Base-by-base conservation (phyloP, 2,113 vertebrate species). In the Ellobius talpinus region DNA sequence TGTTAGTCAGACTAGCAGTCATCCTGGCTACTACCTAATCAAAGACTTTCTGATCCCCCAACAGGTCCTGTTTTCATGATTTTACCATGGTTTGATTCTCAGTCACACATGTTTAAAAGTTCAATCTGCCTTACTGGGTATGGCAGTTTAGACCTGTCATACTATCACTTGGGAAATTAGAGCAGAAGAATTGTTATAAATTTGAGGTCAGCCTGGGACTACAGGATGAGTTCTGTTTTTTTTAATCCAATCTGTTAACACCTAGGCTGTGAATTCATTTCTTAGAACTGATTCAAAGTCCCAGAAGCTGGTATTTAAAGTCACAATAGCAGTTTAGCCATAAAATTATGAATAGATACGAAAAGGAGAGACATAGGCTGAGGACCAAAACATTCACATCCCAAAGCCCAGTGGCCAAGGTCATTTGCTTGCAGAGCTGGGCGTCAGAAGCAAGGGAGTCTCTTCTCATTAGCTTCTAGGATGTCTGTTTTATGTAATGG, bases 301-400 rank as follows among this genome's bases (percentile, higher is more conserved):
- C 58, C 39, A 94, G n/a, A 95, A 50, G 33, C n/a, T 84, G 74
- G 78, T 90, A 85, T 76, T 70, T 70, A 94, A 96, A 93, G 65
- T 31, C 70, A 94, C 47, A 91, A 70, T 19, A 94, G 12, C 65
- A 88, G 29, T 93, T 79, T 81, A 92, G 74, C 93, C 63, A 87
- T 96, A 87, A 96, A 81, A 86, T 93, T 87, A 91, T 73, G 45
- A 88, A 61, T 82, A 86, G 85, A 94, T 93, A 93, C 23, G 81
- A 14, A 55, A 94, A 90, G 58, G 39, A 82, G 73, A 47, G 65
- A 72, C 4, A 84, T 79, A 68, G 77, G 39, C 47, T 63, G 86
- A 74, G 2, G 63, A 65, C 68, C 65, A 94, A 96, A 89, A 65
- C 58, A 84, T 73, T 94, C 45, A 33, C 9, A 81, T 82, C 52